These are phyloP conservation scores for Macrosteles quadrilineatus DNA, from an alignment of 1,140 invertebrate species.

Conservation along the genomic window DNA sequence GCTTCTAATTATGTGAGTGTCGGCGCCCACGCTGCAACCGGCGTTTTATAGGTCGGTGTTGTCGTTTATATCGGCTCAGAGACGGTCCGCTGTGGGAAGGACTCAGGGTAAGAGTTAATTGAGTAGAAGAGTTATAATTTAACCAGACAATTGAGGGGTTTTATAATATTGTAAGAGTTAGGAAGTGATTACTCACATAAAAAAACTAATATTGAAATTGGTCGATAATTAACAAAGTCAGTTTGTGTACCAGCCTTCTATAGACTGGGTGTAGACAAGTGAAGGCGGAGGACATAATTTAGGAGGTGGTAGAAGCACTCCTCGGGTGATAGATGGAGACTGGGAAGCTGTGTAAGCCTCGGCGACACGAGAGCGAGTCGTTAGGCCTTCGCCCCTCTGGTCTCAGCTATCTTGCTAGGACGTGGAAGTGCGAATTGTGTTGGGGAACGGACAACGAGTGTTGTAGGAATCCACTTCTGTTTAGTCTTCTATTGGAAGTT, in stretches of 20 bases:
- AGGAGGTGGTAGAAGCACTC: constrained; percentile 11
- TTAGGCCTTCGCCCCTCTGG: constrained; percentile 1
- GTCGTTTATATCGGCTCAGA: constrained; percentile 7
- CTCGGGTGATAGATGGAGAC: constrained; percentile 6
- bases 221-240: neutral
- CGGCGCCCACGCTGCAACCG: constrained; percentile 11
- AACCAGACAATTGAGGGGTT: too few species aligned
- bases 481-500: too few species aligned
- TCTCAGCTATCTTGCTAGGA: too few species aligned
- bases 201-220: neutral
- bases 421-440: too few species aligned
- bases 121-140: too few species aligned
- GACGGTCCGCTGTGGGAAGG: neutral
- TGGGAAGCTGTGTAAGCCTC: neutral
- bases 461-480: too few species aligned
- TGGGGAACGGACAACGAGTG: too few species aligned
- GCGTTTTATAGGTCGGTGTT: constrained; percentile 22
- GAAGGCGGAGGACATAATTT: constrained; percentile 24
- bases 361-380: neutral
- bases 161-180: too few species aligned
- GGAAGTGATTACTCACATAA: too few species aligned
- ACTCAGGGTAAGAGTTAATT: neutral
- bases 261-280: neutral
- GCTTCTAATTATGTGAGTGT: constrained; percentile 26
- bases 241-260: neutral